Evolutionary conservation across 2,113 vertebrate genomes (phyloP).

Genomic region (Edolisoma coerulescens): DNA sequence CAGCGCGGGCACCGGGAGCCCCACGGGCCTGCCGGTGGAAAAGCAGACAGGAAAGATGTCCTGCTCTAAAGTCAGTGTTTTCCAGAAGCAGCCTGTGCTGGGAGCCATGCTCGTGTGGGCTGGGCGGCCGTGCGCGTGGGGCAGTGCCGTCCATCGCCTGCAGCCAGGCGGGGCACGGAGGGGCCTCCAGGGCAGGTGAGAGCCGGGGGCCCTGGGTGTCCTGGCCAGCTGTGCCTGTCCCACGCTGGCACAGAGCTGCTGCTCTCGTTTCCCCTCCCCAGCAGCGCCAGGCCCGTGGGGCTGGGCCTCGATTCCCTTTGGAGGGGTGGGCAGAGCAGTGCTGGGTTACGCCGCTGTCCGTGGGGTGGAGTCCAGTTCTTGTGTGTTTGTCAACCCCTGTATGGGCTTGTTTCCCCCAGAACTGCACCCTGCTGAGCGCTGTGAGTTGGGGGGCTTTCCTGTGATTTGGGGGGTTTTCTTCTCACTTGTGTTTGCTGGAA

Average conservation of each 20-base stretch:
- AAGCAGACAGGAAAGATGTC: rapidly evolving
- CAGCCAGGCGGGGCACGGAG: rapidly evolving
- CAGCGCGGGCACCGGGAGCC: rapidly evolving
- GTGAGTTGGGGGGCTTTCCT: neutral
- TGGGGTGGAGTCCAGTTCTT: rapidly evolving
- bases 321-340: neutral
- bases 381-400: too few relatives aligned
- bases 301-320: rapidly evolving
- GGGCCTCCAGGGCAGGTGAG: too few relatives aligned
- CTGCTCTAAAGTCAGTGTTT: rapidly evolving
- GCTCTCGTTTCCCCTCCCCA: rapidly evolving
- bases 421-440: neutral
- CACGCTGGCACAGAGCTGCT: rapidly evolving
- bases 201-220: rapidly evolving
- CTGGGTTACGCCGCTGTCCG: rapidly evolving
- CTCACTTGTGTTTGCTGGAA: neutral
- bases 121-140: rapidly evolving
- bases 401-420: neutral
- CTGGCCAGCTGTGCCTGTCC: neutral
- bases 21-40: neutral
- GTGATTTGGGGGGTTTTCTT: neutral
- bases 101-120: rapidly evolving
- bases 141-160: rapidly evolving
- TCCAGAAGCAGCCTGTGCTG: neutral
- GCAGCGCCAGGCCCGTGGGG: rapidly evolving